These are phyloP conservation scores for Octomys mimax DNA, from an alignment of 2,797 vertebrate species.

Conservation along the genomic window DNA sequence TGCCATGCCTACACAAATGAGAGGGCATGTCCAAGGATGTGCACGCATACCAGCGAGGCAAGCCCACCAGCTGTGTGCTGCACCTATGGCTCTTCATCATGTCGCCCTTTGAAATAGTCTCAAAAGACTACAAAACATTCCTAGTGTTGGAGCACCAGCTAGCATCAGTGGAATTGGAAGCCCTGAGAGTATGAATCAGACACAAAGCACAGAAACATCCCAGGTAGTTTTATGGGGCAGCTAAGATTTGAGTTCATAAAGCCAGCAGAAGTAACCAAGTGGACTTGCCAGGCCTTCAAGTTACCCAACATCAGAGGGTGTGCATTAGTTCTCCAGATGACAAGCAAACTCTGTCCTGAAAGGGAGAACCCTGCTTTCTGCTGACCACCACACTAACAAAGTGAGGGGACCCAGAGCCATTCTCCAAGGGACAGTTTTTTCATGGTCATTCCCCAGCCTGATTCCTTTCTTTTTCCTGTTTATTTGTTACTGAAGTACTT, in stretches of 20 bases:
- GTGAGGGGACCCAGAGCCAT: not conserved
- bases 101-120: not conserved
- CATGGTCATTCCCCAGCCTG: not conserved
- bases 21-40: conserved; percentile 36
- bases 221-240: not conserved
- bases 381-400: not conserved
- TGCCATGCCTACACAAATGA: conserved; percentile 93
- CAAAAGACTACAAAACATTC: conserved; percentile 23
- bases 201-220: not conserved
- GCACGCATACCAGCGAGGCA: not conserved
- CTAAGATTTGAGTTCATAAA: not conserved
- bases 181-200: conserved; percentile 7
- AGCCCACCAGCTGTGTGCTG: not conserved
- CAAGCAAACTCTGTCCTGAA: not conserved
- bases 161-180: not conserved
- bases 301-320: not conserved
- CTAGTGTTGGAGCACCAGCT: not conserved
- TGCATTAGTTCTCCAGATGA: not conserved
- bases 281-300: not conserved
- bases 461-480: not conserved
- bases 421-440: not conserved
- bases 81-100: not conserved
- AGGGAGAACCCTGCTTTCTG: not conserved
- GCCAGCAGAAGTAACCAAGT: not conserved
- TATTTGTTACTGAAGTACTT: not conserved